Base-by-base conservation (phyloP, 2,888 invertebrate genomes). In the Hirtodrosophila trivittata region DNA sequence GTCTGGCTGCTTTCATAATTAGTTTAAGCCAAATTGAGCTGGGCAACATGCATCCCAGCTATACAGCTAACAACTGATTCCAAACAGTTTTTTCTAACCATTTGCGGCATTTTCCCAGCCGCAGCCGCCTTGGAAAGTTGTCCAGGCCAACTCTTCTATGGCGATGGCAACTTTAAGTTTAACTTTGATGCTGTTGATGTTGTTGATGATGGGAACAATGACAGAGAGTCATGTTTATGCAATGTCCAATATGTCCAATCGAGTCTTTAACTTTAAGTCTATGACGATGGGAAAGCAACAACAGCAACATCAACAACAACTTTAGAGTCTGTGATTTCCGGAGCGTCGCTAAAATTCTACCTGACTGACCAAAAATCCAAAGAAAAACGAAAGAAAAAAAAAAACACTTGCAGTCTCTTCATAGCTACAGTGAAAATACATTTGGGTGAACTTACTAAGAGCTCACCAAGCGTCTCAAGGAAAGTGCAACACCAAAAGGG, bases 31-130 rank as follows among this genome's bases (percentile, higher is more conserved):
- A 73, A 69, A 73, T 72, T 72, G 58, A 71, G 70, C 57, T 32
- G 42, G 30, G 28, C 60, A 52, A 39, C 49, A 57, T 52, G 58
- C 49, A 33, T 51, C 21, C 56, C 62, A 47, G 5, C 18, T 49
- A 41, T 42, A 33, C 49, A 50, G 42, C 37, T 16, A 32, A 41
- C 37, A 69, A 58, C 50, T 56, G 64, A 64, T 67, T 35, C 47
- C 67, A 64, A 58, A 50, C 64, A 64, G 55, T 65, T 72, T 62
- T 68, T 52, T 49, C 55, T 45, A 68, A 60, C 77, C 77, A 78
- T 78, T 82, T 82, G 75, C 35, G 76, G 77, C 78, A 82, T 82
- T 78, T 77, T 78, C 82, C 77, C 77, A 82, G 68, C 25, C 3
- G 42, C 46, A 51, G 49, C 52, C 67, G 67, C 72, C 70, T 71